Evolutionary conservation across 1,140 invertebrate genomes (phyloP), one percentile per base, ranked within the genome.

Genomic region (Phymastichus coffea): DNA sequence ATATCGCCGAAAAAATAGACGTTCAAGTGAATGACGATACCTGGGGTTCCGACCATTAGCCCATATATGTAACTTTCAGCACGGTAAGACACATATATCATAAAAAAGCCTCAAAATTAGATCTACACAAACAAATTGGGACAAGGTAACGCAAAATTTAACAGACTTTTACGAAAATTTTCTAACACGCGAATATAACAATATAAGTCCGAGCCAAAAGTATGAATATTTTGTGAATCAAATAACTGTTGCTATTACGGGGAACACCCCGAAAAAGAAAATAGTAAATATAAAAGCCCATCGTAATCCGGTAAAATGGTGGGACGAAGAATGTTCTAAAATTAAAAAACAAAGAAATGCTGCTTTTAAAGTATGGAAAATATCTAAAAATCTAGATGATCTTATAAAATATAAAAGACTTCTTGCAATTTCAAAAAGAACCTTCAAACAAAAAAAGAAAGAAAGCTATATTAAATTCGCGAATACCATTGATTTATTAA

Each of bases 361-460:
- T 1, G 35, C 46, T 14, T n/a, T 52, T n/a, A 28, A 47, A 26
- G 23, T 52, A 17, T 44, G 35, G 38, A 41, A 46, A 23, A 10
- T 22, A 3, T 38, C 53, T 1, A n/a, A n/a, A n/a, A n/a, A n/a
- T n/a, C n/a, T n/a, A n/a, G n/a, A n/a, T n/a, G n/a, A n/a, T n/a
- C n/a, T 2, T 15, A 0, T n/a, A n/a, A n/a, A n/a, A n/a, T 60
- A 53, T 19, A 60, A 60, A 22, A 46, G 28, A 40, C 23, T 4
- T 6, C 6, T 7, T 17, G 49, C 41, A 2, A 1, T 12, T 8
- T 1, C 12, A 0, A 53, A 35, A 25, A 35, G 38, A 38, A 4
- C n/a, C 3, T 38, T 60, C 9, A 52, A 53, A 33, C 20, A 23
- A 52, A 60, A 35, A 52, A 46, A 25, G 53, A 51, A 59, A 35